Evolutionary conservation across 2,888 invertebrate species (phyloP), one percentile per base, ranked within the genome.

Genomic region (Pachliopta kotzebuea): DNA sequence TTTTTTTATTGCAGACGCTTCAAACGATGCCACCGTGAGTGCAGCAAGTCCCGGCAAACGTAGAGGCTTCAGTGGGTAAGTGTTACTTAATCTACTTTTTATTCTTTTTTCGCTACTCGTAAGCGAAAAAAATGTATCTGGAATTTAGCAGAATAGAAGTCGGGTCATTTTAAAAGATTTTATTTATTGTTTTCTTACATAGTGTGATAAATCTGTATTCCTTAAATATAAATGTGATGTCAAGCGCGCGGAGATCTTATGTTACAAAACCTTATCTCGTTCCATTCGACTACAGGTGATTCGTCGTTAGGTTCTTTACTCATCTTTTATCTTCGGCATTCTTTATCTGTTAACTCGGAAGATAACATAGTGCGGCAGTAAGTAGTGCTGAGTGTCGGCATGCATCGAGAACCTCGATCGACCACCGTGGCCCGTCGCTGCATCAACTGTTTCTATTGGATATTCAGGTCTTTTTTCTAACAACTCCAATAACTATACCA

Each of bases 1-100:
- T 58, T 56, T 56, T 37, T 75, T 79, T 79, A 79, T 77, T 93
- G 91, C 93, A 95, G 96, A 96, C 81, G 92, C 94, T 63, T 87
- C 94, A 42, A 92, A 92, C 74, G 95, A 95, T 74, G 92, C 91
- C 61, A 90, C 89, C 79, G 80, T 90, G 79, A 83, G 91, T 90
- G 95, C 94, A 57, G 96, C 96, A 74, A 97, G 97, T 65, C 96
- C 96, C 26, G 96, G 97, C 60, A 97, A 96, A 81, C 93, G 96
- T 20, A 63, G 54, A 37, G 66, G 65, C 29, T 65, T 68, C 42
- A 68, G 68, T 68, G 69, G 69, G 70, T 70, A 67, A 68, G 69
- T 65, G 8, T 59, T 57, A 57, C 29, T 55, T 54, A 54, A 54
- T 23, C 54, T 54, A 54, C 24, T 54, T 54, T 54, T 54, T 23